A percentile compares a stretch with the other conserved stretches of the same genome.
Evolutionary conservation across 37 sponge, comb jelly and placozoan genomes (phyloP).

Genomic region (Halichondria panicea): DNA sequence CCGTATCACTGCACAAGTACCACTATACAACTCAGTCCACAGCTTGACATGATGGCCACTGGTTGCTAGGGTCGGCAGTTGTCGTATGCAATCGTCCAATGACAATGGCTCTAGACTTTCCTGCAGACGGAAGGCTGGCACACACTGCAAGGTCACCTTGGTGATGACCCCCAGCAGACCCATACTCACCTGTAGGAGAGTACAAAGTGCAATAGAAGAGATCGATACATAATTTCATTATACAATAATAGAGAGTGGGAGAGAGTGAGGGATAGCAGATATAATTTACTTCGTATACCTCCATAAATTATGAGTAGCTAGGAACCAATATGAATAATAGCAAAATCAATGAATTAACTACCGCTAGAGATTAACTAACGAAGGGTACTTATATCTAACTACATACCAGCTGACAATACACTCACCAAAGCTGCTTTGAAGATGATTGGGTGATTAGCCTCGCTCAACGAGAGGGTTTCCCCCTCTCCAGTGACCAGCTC

Average conservation of each 20-base stretch:
- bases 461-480: conserved; percentile 1
- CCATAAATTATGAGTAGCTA: no score
- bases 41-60: conserved; percentile 56
- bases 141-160: conserved; percentile 64
- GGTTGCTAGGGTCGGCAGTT: neutral
- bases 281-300: neutral
- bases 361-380: no score
- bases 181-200: conserved; percentile 29
- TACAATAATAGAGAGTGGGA: neutral
- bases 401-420: neutral
- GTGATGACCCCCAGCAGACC: conserved; percentile 68
- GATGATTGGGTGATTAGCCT: conserved; percentile 27
- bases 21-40: conserved; percentile 56
- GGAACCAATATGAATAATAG: no score
- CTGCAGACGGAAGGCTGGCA: conserved; percentile 37
- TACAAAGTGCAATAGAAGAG: neutral
- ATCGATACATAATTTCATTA: neutral
- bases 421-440: conserved; percentile 65
- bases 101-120: neutral
- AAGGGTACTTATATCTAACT: no score
- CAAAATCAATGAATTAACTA: no score
- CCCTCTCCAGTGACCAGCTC: conserved; percentile 67
- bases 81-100: conserved; percentile 34
- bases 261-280: neutral
- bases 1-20: conserved; percentile 21